Evolutionary conservation across 2,113 vertebrate genomes (phyloP), one percentile per base, ranked within the genome.

Genomic region (Rhea pennata): DNA sequence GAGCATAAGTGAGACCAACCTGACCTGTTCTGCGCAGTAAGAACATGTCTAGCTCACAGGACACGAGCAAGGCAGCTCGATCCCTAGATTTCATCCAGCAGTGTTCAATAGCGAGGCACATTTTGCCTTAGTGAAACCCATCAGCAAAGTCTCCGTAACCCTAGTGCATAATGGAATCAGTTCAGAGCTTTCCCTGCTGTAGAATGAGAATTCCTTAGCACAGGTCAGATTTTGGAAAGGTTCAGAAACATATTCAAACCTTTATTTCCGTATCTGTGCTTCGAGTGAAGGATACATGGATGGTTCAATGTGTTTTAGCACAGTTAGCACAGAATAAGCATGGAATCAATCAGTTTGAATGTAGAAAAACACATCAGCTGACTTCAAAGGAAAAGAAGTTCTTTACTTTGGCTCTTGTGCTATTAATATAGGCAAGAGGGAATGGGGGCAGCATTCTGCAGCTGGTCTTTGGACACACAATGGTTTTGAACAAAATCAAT

Each of bases 51-150:
- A 4, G 6, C 50, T 56, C 44, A 6, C 16, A 6, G 4, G 66
- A 7, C 17, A 0, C 0, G 5, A 62, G 44, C 50, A 27, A 12
- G 20, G 12, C 16, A n/a, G 62, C 6, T 2, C 53, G 73, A 44
- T n/a, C 70, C 73, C 82, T 23, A 5, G 15, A 17, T 51, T 81
- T 66, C 54, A 70, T 15, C 59, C 44, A 42, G 40, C 46, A 46
- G 1, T 1, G 1, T 4, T 64, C 7, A 36, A 40, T 1, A 56
- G 13, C 0, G 15, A 81, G 31, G 23, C 7, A 10, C 31, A 4
- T 16, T 17, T 29, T 53, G 3, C 44, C 51, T 62, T 3, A 12
- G 26, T 5, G 40, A 86, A 85, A 71, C 6, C 24, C 9, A 4
- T 29, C 5, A 33, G 64, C 40, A 33, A 75, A 70, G 66, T 29